phyloP scores from a whole-genome alignment of 2,888 invertebrate genomes.

The Pristionchus exspectatus region DNA sequence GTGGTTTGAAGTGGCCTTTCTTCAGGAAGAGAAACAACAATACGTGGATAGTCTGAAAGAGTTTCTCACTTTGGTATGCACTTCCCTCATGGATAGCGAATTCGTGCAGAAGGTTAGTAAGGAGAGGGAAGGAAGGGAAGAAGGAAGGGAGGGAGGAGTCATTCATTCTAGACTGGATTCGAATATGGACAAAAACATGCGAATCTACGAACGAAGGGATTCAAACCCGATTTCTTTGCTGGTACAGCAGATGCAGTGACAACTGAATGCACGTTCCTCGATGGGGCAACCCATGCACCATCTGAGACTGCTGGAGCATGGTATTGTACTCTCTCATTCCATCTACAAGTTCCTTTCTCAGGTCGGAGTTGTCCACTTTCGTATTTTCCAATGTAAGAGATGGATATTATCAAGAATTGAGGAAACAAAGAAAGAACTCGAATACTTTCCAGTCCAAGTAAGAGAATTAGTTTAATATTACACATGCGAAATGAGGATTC shows the following conservation, averaged over 20 bases:
- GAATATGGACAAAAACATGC: slow-evolving; percentile 71
- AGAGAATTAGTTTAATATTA: neutral
- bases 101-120: slow-evolving; percentile 58
- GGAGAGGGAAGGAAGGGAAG: neutral
- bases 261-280: slow-evolving; percentile 75
- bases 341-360: neutral
- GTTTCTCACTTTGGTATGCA: slow-evolving; percentile 67
- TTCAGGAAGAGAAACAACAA: slow-evolving; percentile 66
- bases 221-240: slow-evolving; percentile 74
- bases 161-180: slow-evolving; percentile 58
- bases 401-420: slow-evolving; percentile 53
- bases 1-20: neutral
- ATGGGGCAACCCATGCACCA: slow-evolving; percentile 71
- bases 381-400: slow-evolving; percentile 51
- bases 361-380: slow-evolving; percentile 53
- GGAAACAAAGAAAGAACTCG: slow-evolving; percentile 51
- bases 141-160: neutral
- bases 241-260: slow-evolving; percentile 73
- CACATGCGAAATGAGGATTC: neutral
- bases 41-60: slow-evolving; percentile 66
- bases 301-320: slow-evolving; percentile 74
- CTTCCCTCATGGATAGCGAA: slow-evolving; percentile 67
- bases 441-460: slow-evolving; percentile 24
- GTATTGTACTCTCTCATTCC: slow-evolving; percentile 53
- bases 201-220: slow-evolving; percentile 67